These are phyloP conservation scores for Benthochromis sp. DNA, from an alignment of 2,113 vertebrate species.

Conservation along the genomic window DNA sequence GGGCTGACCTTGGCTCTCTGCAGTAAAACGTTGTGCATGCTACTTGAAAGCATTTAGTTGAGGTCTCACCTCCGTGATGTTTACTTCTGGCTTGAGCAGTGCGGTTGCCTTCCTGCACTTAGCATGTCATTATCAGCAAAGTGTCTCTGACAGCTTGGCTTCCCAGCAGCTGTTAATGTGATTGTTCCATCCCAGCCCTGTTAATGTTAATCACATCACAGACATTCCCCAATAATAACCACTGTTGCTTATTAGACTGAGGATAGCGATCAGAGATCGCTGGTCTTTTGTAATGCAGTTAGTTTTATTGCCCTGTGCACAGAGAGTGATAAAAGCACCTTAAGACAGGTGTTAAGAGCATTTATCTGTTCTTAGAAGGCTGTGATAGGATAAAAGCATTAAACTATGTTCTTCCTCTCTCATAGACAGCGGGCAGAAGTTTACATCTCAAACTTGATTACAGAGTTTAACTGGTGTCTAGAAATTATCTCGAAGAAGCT, in stretches of 20 bases:
- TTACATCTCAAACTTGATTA: constrained; percentile 36
- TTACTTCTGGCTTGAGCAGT: not conserved
- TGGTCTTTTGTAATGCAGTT: constrained; percentile 41
- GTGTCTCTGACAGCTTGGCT: constrained; percentile 1
- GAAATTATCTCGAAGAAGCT: not conserved
- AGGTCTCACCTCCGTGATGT: not conserved
- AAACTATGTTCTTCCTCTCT: not conserved
- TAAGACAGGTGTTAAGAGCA: constrained; percentile 42
- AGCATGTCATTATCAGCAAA: constrained; percentile 25
- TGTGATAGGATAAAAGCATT: constrained; percentile 22
- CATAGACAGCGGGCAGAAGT: constrained; percentile 7
- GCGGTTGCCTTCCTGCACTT: constrained; percentile 18
- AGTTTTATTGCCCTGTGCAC: constrained; percentile 26
- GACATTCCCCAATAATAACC: constrained; percentile 9
- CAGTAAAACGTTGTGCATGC: not conserved
- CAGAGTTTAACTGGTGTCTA: not conserved
- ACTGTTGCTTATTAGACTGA: not conserved
- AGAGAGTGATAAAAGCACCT: constrained; percentile 26
- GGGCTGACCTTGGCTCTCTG: not conserved
- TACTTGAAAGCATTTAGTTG: not conserved
- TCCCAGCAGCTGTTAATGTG: constrained; percentile 34
- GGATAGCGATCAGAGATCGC: not conserved
- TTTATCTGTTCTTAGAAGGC: constrained; percentile 36
- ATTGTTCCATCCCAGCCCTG: constrained; percentile 17
- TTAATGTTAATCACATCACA: constrained; percentile 44